phyloP scores from a whole-genome alignment of 2,113 vertebrate genomes.

The Oxyruncus cristatus region DNA sequence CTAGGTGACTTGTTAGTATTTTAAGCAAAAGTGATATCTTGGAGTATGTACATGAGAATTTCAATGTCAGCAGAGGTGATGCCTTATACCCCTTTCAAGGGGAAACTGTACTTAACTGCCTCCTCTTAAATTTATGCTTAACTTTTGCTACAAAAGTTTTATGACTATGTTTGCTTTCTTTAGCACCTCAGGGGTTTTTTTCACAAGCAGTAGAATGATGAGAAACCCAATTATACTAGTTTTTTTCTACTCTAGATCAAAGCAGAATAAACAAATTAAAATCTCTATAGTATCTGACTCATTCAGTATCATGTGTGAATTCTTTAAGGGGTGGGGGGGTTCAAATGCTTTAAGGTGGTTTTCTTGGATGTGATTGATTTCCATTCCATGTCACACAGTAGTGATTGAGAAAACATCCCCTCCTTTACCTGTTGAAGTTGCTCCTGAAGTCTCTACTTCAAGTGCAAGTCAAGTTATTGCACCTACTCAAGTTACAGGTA shows the following conservation, averaged over 20 bases:
- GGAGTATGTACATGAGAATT: not conserved
- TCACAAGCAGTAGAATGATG: not conserved
- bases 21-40: not conserved
- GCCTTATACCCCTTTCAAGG: not conserved
- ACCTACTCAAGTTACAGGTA: constrained; percentile 91
- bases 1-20: not conserved
- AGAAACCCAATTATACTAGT: not conserved
- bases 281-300: not conserved
- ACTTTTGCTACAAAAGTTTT: not conserved
- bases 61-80: not conserved
- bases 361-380: constrained; percentile 32
- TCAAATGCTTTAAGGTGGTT: not conserved
- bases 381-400: constrained; percentile 71
- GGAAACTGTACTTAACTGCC: not conserved
- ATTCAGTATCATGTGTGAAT: not conserved
- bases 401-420: constrained; percentile 91
- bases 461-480: constrained; percentile 93
- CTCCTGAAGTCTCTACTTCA: constrained; percentile 83
- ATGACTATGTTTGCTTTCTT: not conserved
- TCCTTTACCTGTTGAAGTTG: constrained; percentile 86
- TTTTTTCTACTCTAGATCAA: not conserved
- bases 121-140: not conserved
- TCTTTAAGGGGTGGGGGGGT: not conserved
- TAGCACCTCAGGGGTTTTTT: not conserved
- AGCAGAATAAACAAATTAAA: not conserved